A percentile compares a stretch with the other conserved stretches of the same genome.
Evolutionary conservation across 2,888 invertebrate genomes (phyloP).

Genomic region (Clivina fossor): DNA sequence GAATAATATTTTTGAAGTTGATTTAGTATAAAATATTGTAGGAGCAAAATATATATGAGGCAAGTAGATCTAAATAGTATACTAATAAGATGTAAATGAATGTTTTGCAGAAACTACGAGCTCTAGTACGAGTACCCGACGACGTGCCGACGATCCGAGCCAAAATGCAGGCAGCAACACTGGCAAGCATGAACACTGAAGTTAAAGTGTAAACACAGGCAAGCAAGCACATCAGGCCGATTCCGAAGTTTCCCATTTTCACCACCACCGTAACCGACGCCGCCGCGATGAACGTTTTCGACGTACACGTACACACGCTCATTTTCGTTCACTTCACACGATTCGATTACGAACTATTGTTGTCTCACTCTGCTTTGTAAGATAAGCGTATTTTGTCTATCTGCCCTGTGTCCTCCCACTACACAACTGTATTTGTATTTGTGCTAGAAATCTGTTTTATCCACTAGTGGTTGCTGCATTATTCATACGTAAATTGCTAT

Average conservation of each 20-base stretch:
- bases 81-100: no score
- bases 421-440: no score
- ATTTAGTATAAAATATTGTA: no score
- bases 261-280: not conserved
- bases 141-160: conserved; percentile 74
- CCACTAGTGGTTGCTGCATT: not conserved
- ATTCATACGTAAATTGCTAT: not conserved
- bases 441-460: no score
- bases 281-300: no score
- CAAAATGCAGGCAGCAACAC: conserved; percentile 70
- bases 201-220: conserved; percentile 12
- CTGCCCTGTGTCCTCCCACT: no score
- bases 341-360: conserved; percentile 11
- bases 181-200: not conserved
- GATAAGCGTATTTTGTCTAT: conserved; percentile 17
- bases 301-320: no score
- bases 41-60: no score
- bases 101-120: conserved; percentile 75
- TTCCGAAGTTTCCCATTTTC: no score
- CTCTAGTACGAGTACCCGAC: conserved; percentile 82
- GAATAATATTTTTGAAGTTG: no score
- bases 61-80: no score
- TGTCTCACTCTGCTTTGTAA: conserved; percentile 18
- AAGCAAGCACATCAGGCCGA: no score
- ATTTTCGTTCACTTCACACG: conserved; percentile 4